Evolutionary conservation across 2,113 vertebrate genomes (phyloP), one percentile per base, ranked within the genome.

Genomic region (Tyto alba): DNA sequence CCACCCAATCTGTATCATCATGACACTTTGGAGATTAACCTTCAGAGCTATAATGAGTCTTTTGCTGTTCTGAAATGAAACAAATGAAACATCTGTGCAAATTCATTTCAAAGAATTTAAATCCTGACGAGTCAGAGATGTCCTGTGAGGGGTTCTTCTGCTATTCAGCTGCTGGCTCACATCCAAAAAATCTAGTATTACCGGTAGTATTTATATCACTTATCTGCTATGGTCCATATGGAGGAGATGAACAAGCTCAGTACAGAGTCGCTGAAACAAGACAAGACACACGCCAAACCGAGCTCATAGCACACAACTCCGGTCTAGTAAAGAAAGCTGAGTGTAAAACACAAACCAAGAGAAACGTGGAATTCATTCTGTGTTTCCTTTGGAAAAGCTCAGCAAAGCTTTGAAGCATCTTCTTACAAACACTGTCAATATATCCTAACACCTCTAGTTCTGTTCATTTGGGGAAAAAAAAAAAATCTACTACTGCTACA

Each of bases 21-120:
- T 29, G 64, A 40, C 4, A 6, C 36, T 60, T 10, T 36, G 11
- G 59, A 36, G 41, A 53, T 38, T 5, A 63, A 76, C 16, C 10
- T 40, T 13, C 34, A 0, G 7, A 43, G 71, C 20, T 22, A 2
- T 2, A 2, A 3, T 32, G 47, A 47, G 20, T 1, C 4, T 67
- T 38, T 5, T 27, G 41, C 23, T 43, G 11, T 3, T 52, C 41
- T 27, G 38, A 69, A 55, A 74, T 2, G 48, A 45, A 77, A 62
- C 43, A 50, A 79, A 40, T 3, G 18, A 14, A 47, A 36, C 25
- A 19, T 30, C 45, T 5, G 66, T 3, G 40, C 55, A 36, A 36
- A 73, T 69, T 27, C 23, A 8, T 7, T 7, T 7, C 59, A 6
- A 34, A 36, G 38, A 59, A 55, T 11, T 93, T 8, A 36, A 74